phyloP scores from a whole-genome alignment of 2,797 vertebrate genomes.

The Denticeps clupeoides region DNA sequence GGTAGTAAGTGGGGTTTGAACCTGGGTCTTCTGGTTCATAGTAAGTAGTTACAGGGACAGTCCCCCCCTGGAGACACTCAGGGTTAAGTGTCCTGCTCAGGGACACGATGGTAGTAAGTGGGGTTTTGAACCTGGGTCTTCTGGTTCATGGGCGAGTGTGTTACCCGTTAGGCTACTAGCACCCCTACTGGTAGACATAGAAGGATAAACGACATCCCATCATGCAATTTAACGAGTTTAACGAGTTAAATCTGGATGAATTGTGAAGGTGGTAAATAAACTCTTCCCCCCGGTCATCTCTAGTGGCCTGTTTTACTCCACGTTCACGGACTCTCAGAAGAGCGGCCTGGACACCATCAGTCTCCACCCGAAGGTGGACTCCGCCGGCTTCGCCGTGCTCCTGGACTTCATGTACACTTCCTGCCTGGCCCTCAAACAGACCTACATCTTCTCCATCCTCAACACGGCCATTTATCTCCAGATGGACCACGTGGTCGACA shows the following conservation, averaged over 20 bases:
- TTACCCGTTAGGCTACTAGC: too few relatives aligned
- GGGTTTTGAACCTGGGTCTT: too few relatives aligned
- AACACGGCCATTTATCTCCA: slow-evolving; percentile 85
- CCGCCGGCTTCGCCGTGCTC: slow-evolving; percentile 81
- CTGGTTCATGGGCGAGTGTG: too few relatives aligned
- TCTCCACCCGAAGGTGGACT: slow-evolving; percentile 83
- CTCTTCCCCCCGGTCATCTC: slow-evolving; percentile 18
- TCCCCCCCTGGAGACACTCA: too few relatives aligned
- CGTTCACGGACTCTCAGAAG: slow-evolving; percentile 86
- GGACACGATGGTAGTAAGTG: too few relatives aligned
- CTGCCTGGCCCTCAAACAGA: slow-evolving; percentile 79
- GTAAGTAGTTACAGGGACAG: too few relatives aligned
- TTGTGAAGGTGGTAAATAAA: too few relatives aligned
- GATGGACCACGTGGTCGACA: slow-evolving; percentile 98
- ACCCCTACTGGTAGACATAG: not conserved
- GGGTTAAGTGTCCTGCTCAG: too few relatives aligned
- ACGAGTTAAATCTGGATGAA: too few relatives aligned
- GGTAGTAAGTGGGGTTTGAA: too few relatives aligned
- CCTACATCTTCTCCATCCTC: slow-evolving; percentile 77
- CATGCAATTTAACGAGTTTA: not conserved
- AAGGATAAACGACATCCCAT: not conserved
- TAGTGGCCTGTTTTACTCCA: slow-evolving; percentile 92
- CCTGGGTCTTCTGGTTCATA: too few relatives aligned
- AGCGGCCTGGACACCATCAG: slow-evolving; percentile 77
- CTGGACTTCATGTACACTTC: slow-evolving; percentile 98